Base-by-base conservation (phyloP, 2,797 vertebrate genomes). In the Cuculus canorus region DNA sequence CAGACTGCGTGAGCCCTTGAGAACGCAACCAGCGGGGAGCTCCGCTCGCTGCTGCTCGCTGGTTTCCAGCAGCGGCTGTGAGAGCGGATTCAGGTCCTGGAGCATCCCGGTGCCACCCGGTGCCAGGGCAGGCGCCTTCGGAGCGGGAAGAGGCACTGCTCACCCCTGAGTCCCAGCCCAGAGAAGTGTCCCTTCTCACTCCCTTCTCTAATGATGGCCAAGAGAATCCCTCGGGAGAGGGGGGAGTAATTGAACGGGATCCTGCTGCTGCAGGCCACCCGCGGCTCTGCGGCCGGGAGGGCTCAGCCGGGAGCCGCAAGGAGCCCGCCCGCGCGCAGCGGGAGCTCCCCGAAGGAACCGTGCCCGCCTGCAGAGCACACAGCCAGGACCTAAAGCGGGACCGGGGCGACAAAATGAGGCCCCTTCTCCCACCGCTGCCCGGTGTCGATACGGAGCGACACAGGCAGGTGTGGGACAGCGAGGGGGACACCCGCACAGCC, bases 401-500 rank as follows among this genome's bases (percentile, higher is more conserved):
- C 7, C 21, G 23, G 10, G 17, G 23, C 14, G 14, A 54, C 21
- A 32, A 21, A 64, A 56, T 18, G 10, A 4, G 32, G 33, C n/a
- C 30, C 33, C 5, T 7, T 13, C 8, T 85, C 39, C 33, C 43
- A 21, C 13, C 11, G 8, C 6, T n/a, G 2, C 2, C 35, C 17
- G 4, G 13, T 27, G 43, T 87, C 53, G 53, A 14, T 41, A n/a
- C 10, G 9, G 66, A 86, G 54, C 12, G 3, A 92, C 43, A 23
- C 3, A 22, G 4, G 18, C 2, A 12, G n/a, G 72, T 60, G 27
- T 8, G 2, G 19, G 12, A 43, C 43, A 56, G 18, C 2, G 2
- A 15, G 7, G 13, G 1, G 6, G 61, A 33, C 28, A 7, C 17
- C 19, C 39, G 10, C 23, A 53, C n/a, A 13, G 2, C 3, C 4